Conservation (phyloP, 2,113 vertebrate species). For the Cynocephalus volans region DNA sequence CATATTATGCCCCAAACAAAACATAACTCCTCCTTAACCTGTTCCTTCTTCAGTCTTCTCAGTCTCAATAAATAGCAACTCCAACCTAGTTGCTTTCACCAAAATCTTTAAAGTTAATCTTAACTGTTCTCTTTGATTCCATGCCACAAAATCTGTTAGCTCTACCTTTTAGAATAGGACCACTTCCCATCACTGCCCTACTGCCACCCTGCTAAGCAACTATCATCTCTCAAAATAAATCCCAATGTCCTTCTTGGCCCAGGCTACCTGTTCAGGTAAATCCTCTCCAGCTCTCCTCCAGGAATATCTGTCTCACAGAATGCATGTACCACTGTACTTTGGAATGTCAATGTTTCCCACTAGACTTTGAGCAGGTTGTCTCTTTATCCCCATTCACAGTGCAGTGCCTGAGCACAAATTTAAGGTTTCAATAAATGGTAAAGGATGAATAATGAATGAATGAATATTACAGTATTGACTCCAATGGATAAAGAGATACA, state of each 20-base stretch:
- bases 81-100: background rate
- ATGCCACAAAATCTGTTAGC: background rate
- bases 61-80: background rate
- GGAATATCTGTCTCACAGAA: background rate
- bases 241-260: background rate
- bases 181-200: background rate
- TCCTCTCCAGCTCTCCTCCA: background rate
- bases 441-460: conserved; percentile 50
- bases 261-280: background rate
- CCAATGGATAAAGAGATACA: conserved; percentile 31
- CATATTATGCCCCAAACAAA: background rate
- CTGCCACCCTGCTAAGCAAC: background rate
- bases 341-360: background rate
- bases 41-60: background rate
- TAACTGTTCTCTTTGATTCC: background rate
- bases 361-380: background rate
- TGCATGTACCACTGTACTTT: background rate
- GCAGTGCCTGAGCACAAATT: conserved; percentile 32
- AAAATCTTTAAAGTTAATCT: conserved; percentile 12
- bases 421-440: conserved; percentile 45
- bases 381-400: background rate
- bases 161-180: background rate
- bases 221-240: background rate
- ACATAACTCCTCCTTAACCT: background rate
- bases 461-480: conserved; percentile 18